Percentiles rank a stretch among this genome's conserved stretches.
phyloP scores from a whole-genome alignment of 1,140 invertebrate genomes.

The Mya arenaria region DNA sequence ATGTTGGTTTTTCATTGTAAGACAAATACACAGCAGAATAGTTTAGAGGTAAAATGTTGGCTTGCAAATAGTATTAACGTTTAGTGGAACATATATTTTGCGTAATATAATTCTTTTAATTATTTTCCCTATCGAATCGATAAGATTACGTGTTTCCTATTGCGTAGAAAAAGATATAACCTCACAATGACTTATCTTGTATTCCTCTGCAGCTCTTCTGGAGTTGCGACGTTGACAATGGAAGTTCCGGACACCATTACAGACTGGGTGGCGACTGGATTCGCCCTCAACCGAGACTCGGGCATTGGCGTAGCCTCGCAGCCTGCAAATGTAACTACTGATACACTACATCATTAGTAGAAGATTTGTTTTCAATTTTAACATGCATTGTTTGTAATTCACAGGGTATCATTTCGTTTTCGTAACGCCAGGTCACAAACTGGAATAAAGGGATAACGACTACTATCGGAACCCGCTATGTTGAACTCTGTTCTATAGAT shows the following conservation, averaged over 20 bases:
- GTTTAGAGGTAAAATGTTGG: too few species aligned
- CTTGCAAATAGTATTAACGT: too few species aligned
- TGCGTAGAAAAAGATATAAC: too few species aligned
- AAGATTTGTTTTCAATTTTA: too few species aligned
- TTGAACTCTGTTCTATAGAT: neutral
- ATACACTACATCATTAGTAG: constrained; percentile 5
- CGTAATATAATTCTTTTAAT: too few species aligned
- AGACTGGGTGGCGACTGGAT: constrained; percentile 95
- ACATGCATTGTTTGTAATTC: too few species aligned
- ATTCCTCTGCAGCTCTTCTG: constrained; percentile 15
- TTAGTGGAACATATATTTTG: too few species aligned
- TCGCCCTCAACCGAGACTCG: constrained; percentile 91
- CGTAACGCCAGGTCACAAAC: neutral
- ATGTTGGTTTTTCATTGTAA: too few species aligned
- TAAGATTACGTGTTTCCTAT: too few species aligned
- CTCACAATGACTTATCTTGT: neutral
- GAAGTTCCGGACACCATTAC: constrained; percentile 93
- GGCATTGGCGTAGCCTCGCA: constrained; percentile 88
- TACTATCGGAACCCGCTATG: neutral
- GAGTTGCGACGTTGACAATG: neutral
- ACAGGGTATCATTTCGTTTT: too few species aligned
- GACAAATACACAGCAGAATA: too few species aligned
- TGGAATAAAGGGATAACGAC: neutral
- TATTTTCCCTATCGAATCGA: too few species aligned
- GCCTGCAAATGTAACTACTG: constrained; percentile 35